Evolutionary conservation across 1,140 invertebrate species (phyloP).

Genomic region (Glossosoma conforme): DNA sequence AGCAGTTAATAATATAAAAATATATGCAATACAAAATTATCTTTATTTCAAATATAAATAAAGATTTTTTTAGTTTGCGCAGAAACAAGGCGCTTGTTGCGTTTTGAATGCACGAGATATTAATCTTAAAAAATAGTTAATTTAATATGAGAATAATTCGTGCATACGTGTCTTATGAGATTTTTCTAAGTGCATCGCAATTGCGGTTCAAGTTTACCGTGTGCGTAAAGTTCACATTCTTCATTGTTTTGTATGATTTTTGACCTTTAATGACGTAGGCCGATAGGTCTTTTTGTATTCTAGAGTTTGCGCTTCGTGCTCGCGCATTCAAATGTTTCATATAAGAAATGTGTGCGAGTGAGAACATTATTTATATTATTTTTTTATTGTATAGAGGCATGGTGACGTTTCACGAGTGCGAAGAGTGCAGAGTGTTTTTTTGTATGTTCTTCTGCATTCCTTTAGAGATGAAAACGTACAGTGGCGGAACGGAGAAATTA

Average conservation of each 20-base stretch:
- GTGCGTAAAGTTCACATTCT: conserved; percentile 9
- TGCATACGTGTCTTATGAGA: conserved; percentile 22
- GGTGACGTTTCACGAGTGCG: too few relatives aligned
- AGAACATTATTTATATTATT: too few relatives aligned
- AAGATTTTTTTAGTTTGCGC: too few relatives aligned
- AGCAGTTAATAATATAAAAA: too few relatives aligned
- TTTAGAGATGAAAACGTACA: too few relatives aligned
- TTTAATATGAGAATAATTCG: conserved; percentile 25
- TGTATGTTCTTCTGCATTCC: too few relatives aligned
- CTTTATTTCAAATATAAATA: too few relatives aligned
- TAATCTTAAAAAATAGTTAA: conserved; percentile 23
- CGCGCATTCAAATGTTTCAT: conserved; percentile 20
- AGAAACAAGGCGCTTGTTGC: background rate
- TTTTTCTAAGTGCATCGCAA: background rate
- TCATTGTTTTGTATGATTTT: background rate
- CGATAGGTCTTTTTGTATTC: conserved; percentile 10
- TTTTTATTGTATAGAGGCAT: too few relatives aligned
- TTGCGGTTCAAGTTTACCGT: background rate
- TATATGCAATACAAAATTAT: too few relatives aligned
- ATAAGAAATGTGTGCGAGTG: background rate
- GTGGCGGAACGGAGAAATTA: too few relatives aligned
- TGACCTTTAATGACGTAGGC: conserved; percentile 4
- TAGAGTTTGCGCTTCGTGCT: conserved; percentile 11
- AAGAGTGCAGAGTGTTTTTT: too few relatives aligned
- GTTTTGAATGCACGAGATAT: conserved; percentile 9